These are phyloP conservation scores for Epirrita christyi DNA, from an alignment of 2,888 invertebrate species.

Conservation along the genomic window DNA sequence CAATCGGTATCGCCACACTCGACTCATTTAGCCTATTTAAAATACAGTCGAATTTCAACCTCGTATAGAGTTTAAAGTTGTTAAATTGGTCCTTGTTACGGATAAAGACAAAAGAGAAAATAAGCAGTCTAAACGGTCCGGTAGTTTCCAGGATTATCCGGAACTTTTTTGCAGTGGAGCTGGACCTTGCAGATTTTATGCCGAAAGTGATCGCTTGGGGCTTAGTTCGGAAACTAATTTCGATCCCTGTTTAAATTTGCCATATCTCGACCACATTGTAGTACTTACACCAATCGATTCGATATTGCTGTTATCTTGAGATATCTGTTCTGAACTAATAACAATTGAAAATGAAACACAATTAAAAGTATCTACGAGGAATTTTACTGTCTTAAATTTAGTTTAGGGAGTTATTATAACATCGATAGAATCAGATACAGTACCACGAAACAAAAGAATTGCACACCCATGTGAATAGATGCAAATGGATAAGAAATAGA, in stretches of 20 bases:
- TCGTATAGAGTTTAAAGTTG: constrained; percentile 30
- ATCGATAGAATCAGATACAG: constrained; percentile 6
- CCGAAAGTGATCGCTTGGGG: constrained; percentile 34
- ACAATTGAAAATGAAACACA: not conserved
- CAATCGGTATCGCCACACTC: constrained; percentile 36
- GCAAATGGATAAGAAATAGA: constrained; percentile 59
- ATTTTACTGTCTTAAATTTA: not conserved
- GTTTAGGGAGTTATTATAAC: constrained; percentile 5
- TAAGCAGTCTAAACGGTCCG: constrained; percentile 34
- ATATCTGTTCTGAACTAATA: not conserved
- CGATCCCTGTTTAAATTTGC: constrained; percentile 37
- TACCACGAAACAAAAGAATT: constrained; percentile 38
- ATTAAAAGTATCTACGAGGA: not conserved
- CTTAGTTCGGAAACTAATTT: constrained; percentile 39
- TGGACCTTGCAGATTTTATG: constrained; percentile 33
- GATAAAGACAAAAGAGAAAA: constrained; percentile 30
- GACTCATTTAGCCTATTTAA: constrained; percentile 23
- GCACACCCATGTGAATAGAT: constrained; percentile 43
- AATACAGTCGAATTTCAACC: constrained; percentile 31
- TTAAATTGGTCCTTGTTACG: constrained; percentile 32
- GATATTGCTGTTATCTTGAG: not conserved
- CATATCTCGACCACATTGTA: constrained; percentile 15
- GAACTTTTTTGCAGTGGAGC: constrained; percentile 34
- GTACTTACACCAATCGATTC: constrained; percentile 3
- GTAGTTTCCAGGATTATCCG: constrained; percentile 37